Evolutionary conservation across 2,888 invertebrate genomes (phyloP).

Genomic region (Scelioninae gen. 2): DNA sequence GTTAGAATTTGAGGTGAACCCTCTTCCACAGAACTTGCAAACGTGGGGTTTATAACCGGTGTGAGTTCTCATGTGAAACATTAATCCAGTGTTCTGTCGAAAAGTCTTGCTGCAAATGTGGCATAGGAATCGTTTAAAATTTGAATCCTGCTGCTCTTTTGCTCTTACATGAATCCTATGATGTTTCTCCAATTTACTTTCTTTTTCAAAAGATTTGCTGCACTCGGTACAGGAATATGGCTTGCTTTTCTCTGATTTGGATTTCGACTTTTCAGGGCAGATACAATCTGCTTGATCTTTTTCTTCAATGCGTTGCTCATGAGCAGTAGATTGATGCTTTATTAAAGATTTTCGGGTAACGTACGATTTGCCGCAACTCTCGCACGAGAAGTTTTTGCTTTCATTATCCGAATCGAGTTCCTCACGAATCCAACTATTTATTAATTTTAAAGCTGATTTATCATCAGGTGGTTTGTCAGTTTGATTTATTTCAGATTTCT

Average conservation of each 20-base stretch:
- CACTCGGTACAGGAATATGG: constrained; percentile 66
- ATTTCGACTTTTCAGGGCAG: constrained; percentile 58
- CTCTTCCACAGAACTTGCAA: constrained; percentile 71
- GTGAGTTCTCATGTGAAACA: constrained; percentile 72
- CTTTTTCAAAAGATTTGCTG: constrained; percentile 67
- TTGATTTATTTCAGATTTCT: too few species aligned
- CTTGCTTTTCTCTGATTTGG: constrained; percentile 60
- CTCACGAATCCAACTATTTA: too few species aligned
- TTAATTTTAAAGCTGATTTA: too few species aligned
- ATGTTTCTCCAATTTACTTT: constrained; percentile 67
- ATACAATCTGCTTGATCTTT: constrained; percentile 54
- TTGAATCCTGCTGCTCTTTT: constrained; percentile 66
- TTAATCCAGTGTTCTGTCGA: constrained; percentile 70
- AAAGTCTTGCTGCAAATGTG: constrained; percentile 73
- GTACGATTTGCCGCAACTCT: constrained; percentile 70
- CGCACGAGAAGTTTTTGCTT: too few species aligned
- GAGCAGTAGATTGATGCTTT: constrained; percentile 66
- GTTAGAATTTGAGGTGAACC: constrained; percentile 72
- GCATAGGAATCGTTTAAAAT: constrained; percentile 71
- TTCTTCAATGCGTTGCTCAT: constrained; percentile 53
- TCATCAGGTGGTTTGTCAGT: too few species aligned
- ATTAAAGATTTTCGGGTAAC: constrained; percentile 67
- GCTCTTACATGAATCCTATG: constrained; percentile 65
- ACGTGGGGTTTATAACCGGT: constrained; percentile 72
- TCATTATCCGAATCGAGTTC: too few species aligned